A percentile compares a stretch with the other conserved stretches of the same genome.
These are phyloP conservation scores for Bubalus kerabau DNA, from an alignment of 2,113 vertebrate species.

Conservation along the genomic window DNA sequence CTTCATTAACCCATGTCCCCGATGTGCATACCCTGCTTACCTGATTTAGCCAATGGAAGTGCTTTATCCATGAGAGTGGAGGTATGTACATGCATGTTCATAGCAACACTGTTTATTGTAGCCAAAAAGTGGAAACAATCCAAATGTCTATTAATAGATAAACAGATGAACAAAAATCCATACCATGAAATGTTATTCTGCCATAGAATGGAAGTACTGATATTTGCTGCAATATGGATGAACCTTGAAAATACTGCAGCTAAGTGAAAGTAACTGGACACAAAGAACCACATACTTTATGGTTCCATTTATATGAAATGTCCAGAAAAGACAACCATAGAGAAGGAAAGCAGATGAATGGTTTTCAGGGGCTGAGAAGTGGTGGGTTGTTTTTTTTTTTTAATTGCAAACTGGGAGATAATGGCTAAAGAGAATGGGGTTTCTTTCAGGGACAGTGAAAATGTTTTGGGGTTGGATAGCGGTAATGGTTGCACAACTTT, in stretches of 20 bases:
- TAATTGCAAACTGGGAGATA: background rate
- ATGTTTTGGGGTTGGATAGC: background rate
- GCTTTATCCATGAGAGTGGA: background rate
- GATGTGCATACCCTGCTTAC: background rate
- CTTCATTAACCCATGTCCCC: background rate
- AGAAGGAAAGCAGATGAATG: background rate
- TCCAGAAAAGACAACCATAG: background rate
- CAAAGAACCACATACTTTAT: background rate
- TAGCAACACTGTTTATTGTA: background rate
- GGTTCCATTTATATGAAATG: slow-evolving; percentile 18
- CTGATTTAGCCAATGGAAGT: background rate
- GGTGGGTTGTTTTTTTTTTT: background rate
- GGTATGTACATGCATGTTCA: background rate
- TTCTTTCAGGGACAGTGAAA: background rate
- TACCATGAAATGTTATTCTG: background rate
- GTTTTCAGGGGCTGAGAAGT: background rate
- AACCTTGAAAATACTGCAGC: background rate
- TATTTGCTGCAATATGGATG: background rate
- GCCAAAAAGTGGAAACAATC: background rate
- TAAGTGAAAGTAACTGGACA: background rate
- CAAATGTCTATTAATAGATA: background rate
- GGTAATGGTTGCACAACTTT: background rate
- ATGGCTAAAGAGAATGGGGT: background rate
- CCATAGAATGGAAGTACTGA: background rate
- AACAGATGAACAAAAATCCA: background rate